These are phyloP conservation scores for Drosophila nebulosa DNA, from an alignment of 1,140 invertebrate genomes.

Conservation along the genomic window DNA sequence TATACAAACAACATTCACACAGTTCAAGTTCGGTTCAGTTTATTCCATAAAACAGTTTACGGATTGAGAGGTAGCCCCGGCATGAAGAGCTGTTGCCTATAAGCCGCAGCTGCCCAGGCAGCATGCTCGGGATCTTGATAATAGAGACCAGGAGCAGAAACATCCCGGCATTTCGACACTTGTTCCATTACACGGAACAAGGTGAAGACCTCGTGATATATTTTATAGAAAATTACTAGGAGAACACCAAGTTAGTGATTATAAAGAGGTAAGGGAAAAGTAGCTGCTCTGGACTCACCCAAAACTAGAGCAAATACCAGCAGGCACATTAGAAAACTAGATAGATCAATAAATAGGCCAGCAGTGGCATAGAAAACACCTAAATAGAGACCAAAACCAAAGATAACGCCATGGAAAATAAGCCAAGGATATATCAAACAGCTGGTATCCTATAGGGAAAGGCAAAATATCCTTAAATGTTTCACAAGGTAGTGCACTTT, in stretches of 20 bases:
- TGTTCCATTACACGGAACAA: slow-evolving; percentile 63
- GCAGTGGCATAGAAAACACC: slow-evolving; percentile 57
- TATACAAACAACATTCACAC: neutral
- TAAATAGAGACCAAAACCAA: slow-evolving; percentile 59
- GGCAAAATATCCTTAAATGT: neutral
- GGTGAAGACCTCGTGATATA: slow-evolving; percentile 66
- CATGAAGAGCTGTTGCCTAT: slow-evolving; percentile 34
- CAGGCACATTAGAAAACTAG: slow-evolving; percentile 63
- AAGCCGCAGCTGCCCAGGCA: slow-evolving; percentile 39
- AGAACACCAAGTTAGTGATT: no score
- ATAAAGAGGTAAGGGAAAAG: neutral
- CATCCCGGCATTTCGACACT: slow-evolving; percentile 10
- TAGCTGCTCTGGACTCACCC: slow-evolving; percentile 19
- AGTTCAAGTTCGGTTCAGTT: neutral
- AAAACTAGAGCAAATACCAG: slow-evolving; percentile 61
- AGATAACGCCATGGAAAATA: slow-evolving; percentile 61
- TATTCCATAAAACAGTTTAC: neutral
- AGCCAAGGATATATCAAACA: slow-evolving; percentile 69
- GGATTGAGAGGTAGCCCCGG: slow-evolving; percentile 39
- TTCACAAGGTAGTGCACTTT: neutral
- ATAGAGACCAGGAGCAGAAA: slow-evolving; percentile 2
- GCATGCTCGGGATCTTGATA: slow-evolving; percentile 42
- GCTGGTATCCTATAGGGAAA: slow-evolving; percentile 41
- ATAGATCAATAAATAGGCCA: slow-evolving; percentile 67
- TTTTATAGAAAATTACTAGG: slow-evolving; percentile 68